Percentiles rank a stretch among this genome's conserved stretches.
phyloP scores from a whole-genome alignment of 2,888 invertebrate species.

The Therioaphis trifolii region DNA sequence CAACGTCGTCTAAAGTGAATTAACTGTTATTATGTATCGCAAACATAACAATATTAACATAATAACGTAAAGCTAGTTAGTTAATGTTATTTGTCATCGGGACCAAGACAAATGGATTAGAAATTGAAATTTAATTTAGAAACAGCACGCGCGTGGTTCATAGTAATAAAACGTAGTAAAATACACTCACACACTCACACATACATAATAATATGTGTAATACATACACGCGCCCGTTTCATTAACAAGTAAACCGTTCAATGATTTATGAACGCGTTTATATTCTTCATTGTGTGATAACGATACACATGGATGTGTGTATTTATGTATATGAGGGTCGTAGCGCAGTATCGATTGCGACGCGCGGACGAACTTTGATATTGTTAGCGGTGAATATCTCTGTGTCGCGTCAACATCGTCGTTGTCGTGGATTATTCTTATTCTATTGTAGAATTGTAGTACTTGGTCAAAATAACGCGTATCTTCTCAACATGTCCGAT shows the following conservation, averaged over 20 bases:
- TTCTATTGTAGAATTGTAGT: no score
- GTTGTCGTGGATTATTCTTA: background rate
- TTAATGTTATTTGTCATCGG: background rate
- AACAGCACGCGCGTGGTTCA: background rate
- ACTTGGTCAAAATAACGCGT: no score
- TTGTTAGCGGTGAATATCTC: background rate
- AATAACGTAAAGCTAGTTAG: no score
- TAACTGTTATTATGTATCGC: no score
- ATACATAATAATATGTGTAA: no score
- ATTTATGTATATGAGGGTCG: background rate
- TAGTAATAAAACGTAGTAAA: no score
- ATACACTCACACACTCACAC: no score
- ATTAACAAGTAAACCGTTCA: background rate
- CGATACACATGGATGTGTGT: background rate
- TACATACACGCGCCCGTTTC: background rate
- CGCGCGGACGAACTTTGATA: background rate
- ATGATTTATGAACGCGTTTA: background rate
- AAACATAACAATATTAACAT: no score
- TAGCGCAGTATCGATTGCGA: slow-evolving; percentile 2
- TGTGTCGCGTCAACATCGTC: no score
- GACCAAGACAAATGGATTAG: slow-evolving; percentile 9
- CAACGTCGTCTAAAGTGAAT: no score
- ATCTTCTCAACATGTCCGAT: no score
- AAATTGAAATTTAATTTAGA: slow-evolving; percentile 23
- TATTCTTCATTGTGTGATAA: background rate